These are phyloP conservation scores for Myrmophylax atrothorax DNA, from an alignment of 2,113 vertebrate genomes.

Conservation along the genomic window DNA sequence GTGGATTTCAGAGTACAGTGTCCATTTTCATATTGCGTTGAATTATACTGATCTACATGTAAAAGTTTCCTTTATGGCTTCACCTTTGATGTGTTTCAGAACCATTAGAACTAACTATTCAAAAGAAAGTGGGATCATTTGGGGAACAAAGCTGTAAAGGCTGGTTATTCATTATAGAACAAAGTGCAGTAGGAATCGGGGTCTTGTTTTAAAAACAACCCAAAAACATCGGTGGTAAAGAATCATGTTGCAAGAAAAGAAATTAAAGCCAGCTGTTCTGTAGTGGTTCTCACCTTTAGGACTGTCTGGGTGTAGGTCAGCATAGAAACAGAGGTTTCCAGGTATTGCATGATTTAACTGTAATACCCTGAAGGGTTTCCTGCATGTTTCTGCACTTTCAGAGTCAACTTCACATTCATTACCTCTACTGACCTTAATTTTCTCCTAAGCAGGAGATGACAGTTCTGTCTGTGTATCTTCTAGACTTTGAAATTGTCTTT, in stretches of 20 bases:
- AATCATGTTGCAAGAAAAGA: not conserved
- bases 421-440: slow-evolving; percentile 17
- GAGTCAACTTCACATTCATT: not conserved
- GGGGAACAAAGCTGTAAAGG: not conserved
- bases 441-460: not conserved
- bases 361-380: not conserved
- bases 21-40: not conserved
- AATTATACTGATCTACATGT: not conserved
- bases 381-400: not conserved
- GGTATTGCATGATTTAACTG: not conserved
- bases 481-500: not conserved
- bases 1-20: not conserved
- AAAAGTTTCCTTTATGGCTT: not conserved
- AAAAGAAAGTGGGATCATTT: not conserved
- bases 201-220: not conserved
- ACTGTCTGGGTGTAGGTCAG: not conserved
- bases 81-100: not conserved
- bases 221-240: not conserved
- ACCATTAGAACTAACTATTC: not conserved
- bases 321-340: not conserved
- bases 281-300: not conserved
- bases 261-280: not conserved
- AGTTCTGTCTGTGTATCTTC: not conserved
- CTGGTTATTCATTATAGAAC: not conserved
- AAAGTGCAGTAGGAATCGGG: not conserved